Conservation (phyloP, 2,113 vertebrate species). For the Xiphophorus hellerii region DNA sequence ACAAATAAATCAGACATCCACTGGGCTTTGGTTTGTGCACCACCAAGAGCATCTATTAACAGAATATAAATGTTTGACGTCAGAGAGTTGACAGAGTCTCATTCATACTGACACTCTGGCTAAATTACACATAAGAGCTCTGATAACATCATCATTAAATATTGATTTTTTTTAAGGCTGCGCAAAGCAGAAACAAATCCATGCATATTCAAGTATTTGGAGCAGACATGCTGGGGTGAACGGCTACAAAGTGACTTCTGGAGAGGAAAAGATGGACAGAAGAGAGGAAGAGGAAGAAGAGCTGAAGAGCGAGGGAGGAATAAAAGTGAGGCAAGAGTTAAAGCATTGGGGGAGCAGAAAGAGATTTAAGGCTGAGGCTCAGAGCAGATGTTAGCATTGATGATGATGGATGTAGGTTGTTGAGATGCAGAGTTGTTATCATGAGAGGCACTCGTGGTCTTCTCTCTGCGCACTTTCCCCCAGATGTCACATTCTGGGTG, state of each 20-base stretch:
- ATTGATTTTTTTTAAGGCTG: constrained; percentile 73
- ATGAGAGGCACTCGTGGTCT: constrained; percentile 75
- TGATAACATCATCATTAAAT: constrained; percentile 82
- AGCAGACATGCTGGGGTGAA: constrained; percentile 20
- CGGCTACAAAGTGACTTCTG: constrained; percentile 6
- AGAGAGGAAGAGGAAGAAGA: constrained; percentile 13
- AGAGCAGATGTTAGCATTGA: constrained; percentile 83
- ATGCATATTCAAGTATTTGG: constrained; percentile 35
- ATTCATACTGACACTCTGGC: constrained; percentile 74
- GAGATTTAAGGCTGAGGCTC: constrained; percentile 80
- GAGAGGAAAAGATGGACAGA: constrained; percentile 38
- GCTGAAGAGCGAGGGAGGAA: constrained; percentile 19
- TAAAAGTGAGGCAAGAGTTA: constrained; percentile 26
- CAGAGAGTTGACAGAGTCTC: constrained; percentile 76
- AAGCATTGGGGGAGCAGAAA: constrained; percentile 55
- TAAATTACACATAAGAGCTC: constrained; percentile 80
- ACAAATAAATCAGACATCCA: constrained; percentile 71
- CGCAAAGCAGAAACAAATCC: constrained; percentile 36
- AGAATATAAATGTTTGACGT: constrained; percentile 73
- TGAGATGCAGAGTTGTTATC: constrained; percentile 81
- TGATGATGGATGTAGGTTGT: constrained; percentile 84
- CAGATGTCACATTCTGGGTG: constrained; percentile 68
- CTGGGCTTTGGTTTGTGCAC: constrained; percentile 65
- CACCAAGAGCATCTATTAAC: constrained; percentile 72
- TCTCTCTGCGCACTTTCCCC: constrained; percentile 70